Conservation (phyloP, 2,797 vertebrate genomes). For the Dendrocincla fuliginosa region DNA sequence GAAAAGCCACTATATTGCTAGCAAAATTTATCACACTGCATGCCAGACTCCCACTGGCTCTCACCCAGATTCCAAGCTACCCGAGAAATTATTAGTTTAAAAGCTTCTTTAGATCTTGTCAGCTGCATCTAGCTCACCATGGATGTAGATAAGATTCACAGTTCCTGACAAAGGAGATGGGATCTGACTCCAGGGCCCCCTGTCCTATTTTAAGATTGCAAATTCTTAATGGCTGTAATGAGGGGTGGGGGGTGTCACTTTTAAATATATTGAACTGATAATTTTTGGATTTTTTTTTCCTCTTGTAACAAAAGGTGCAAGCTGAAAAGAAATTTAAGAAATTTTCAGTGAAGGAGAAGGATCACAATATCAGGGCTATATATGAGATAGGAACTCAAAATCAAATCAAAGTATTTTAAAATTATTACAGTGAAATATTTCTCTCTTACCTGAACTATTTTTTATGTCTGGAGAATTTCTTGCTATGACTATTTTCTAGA, state of each 20-base stretch:
- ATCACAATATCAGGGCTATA: background rate
- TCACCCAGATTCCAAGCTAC: slow-evolving; percentile 16
- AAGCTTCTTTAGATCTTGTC: slow-evolving; percentile 36
- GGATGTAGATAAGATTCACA: background rate
- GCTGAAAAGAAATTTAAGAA: background rate
- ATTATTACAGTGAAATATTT: background rate
- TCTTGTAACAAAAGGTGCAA: background rate
- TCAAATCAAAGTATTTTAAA: background rate
- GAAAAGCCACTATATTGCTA: background rate
- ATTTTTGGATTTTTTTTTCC: background rate
- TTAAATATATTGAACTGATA: background rate
- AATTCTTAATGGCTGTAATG: background rate
- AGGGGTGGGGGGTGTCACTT: background rate
- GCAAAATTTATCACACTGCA: background rate
- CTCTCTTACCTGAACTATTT: background rate
- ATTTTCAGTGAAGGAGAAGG: background rate
- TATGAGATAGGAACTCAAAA: background rate
- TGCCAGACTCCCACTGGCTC: slow-evolving; percentile 8
- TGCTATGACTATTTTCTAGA: background rate
- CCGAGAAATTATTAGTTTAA: slow-evolving; percentile 16
- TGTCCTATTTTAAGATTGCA: background rate
- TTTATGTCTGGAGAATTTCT: background rate
- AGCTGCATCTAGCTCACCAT: background rate
- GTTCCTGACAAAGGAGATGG: background rate
- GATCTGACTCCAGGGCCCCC: background rate